These are phyloP conservation scores for Urocolius indicus DNA, from an alignment of 2,113 vertebrate genomes.

Conservation along the genomic window DNA sequence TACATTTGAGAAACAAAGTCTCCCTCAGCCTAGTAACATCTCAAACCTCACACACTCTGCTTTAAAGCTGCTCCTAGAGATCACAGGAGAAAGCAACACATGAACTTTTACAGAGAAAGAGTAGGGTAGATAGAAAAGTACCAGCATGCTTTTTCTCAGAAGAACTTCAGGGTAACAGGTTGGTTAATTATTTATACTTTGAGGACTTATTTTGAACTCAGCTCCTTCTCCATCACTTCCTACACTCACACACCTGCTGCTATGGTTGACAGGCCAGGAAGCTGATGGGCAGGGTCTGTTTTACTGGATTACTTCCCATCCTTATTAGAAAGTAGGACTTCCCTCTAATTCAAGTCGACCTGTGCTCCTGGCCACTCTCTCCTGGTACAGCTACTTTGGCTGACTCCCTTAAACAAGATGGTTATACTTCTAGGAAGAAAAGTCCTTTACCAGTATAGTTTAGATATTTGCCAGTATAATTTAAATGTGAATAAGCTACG, in stretches of 20 bases:
- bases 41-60: neutral
- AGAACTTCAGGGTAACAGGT: neutral
- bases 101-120: neutral
- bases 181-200: neutral
- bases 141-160: no score
- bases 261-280: fast-evolving
- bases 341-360: neutral
- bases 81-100: fast-evolving
- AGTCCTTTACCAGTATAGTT: neutral
- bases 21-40: neutral
- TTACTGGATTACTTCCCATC: neutral
- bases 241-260: fast-evolving
- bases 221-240: neutral
- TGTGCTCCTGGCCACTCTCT: neutral
- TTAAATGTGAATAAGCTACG: neutral
- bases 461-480: neutral
- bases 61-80: neutral
- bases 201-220: neutral
- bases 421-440: neutral
- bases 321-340: neutral
- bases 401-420: neutral
- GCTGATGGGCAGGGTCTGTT: fast-evolving
- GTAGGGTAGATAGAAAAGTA: no score
- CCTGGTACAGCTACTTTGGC: neutral
- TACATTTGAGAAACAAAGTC: neutral